These are phyloP conservation scores for Terrapene triunguis DNA, from an alignment of 2,113 vertebrate species.

Conservation along the genomic window DNA sequence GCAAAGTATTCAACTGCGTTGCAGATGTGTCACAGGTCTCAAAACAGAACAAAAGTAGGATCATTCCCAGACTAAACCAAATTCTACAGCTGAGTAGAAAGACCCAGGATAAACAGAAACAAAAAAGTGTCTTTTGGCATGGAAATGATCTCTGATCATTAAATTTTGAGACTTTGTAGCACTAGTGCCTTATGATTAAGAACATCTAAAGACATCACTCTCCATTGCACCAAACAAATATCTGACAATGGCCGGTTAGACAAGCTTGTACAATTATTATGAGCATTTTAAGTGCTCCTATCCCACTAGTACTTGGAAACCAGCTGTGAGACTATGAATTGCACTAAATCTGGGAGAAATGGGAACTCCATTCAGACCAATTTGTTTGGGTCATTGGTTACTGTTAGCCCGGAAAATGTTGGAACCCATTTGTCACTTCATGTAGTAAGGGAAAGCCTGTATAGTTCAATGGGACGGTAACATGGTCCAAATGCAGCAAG, in stretches of 20 bases:
- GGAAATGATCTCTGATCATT: background rate
- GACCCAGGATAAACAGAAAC: background rate
- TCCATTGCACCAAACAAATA: background rate
- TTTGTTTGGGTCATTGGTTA: background rate
- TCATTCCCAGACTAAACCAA: rapidly evolving
- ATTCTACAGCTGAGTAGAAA: background rate
- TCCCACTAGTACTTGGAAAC: background rate
- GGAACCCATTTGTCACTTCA: background rate
- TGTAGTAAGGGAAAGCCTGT: rapidly evolving
- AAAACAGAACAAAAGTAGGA: background rate
- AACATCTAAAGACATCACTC: background rate
- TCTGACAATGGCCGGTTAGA: background rate
- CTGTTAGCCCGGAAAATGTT: background rate
- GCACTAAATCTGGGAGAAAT: background rate
- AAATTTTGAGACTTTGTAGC: background rate
- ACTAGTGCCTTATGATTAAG: background rate
- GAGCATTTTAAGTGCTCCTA: background rate
- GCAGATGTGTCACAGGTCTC: background rate
- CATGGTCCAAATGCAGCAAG: background rate
- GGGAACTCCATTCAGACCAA: background rate
- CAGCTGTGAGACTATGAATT: background rate
- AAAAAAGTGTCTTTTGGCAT: background rate
- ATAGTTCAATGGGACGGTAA: background rate
- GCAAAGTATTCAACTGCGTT: background rate
- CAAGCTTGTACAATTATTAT: background rate